Evolutionary conservation across 2,888 invertebrate genomes (phyloP).

Genomic region (Halictus quadricinctus): DNA sequence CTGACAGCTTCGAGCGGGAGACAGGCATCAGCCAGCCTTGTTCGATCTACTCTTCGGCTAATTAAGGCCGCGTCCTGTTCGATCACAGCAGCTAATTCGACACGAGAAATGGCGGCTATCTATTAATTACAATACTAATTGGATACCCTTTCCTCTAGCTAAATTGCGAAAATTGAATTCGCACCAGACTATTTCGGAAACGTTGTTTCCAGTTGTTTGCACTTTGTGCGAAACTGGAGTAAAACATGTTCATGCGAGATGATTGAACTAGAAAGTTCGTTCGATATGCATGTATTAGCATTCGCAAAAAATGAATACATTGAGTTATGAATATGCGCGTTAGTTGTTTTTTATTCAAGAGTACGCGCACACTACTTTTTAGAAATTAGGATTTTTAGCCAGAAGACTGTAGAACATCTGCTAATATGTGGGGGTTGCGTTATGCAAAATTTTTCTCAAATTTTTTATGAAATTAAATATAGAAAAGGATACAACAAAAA

Average conservation of each 20-base stretch:
- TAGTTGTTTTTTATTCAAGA: neutral
- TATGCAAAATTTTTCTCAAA: neutral
- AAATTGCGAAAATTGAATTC: neutral
- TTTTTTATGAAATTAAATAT: neutral
- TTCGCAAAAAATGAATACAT: neutral
- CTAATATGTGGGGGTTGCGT: neutral
- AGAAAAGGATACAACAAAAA: no score
- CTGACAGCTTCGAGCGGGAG: constrained; percentile 8
- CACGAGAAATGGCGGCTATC: constrained; percentile 56
- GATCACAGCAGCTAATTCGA: constrained; percentile 58
- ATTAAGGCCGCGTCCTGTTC: constrained; percentile 49
- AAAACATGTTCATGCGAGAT: neutral
- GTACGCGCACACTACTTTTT: neutral
- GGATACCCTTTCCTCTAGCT: constrained; percentile 37
- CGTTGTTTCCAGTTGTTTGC: neutral
- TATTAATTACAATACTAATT: constrained; percentile 68
- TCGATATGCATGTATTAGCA: neutral
- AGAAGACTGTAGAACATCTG: neutral
- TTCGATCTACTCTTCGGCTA: constrained; percentile 47
- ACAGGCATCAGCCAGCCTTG: constrained; percentile 37
- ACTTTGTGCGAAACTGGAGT: neutral
- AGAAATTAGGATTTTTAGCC: neutral
- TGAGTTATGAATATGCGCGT: neutral
- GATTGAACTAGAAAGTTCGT: neutral
- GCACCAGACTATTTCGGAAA: constrained; percentile 11